Conservation (phyloP, 1,140 invertebrate species). For the Plodia interpunctella region DNA sequence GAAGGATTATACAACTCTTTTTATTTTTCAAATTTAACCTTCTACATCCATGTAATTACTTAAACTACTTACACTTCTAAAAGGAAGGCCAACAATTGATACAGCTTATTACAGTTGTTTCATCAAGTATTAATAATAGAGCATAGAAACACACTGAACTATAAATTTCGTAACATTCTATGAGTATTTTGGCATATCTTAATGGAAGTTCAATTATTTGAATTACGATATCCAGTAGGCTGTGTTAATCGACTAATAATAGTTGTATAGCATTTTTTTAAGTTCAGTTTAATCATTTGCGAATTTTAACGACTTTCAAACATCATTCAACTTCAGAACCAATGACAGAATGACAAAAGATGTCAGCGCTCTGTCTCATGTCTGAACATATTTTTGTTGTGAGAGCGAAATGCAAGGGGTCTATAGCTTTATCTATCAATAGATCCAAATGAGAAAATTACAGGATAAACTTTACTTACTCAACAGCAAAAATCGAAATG, state of each 20-base stretch:
- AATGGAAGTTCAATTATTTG: not conserved
- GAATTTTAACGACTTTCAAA: too few relatives aligned
- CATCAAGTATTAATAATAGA: slow-evolving; percentile 2
- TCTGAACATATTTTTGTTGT: too few relatives aligned
- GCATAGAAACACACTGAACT: not conserved
- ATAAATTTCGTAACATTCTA: not conserved
- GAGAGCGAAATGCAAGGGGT: too few relatives aligned
- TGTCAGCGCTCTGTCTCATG: too few relatives aligned
- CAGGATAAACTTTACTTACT: too few relatives aligned
- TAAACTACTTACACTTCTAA: not conserved
- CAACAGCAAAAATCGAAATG: too few relatives aligned
- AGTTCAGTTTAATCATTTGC: too few relatives aligned
- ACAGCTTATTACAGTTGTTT: not conserved
- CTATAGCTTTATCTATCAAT: too few relatives aligned
- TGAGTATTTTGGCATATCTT: not conserved
- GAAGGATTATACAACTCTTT: too few relatives aligned
- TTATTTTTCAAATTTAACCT: not conserved
- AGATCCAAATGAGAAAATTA: too few relatives aligned
- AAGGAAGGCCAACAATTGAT: not conserved
- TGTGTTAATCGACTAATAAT: not conserved
- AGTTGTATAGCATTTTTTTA: not conserved
- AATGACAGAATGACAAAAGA: too few relatives aligned
- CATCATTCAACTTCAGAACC: too few relatives aligned
- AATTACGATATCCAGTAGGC: not conserved
- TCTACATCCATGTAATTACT: not conserved